Conservation (phyloP, 2,888 invertebrate species). For the Melieria omissa region DNA sequence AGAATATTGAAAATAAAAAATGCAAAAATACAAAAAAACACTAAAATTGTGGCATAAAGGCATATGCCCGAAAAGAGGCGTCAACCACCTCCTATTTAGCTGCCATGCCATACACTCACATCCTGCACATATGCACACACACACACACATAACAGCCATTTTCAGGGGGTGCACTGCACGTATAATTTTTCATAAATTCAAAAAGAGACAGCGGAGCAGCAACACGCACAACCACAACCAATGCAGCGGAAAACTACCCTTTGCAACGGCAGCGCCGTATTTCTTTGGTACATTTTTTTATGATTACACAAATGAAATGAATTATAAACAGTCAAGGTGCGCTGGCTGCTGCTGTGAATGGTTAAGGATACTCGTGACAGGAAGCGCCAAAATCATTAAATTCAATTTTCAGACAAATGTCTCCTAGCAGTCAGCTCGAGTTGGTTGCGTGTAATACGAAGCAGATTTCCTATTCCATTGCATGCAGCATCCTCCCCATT, state of each 20-base stretch:
- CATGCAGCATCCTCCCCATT: neutral
- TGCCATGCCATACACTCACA: conserved; percentile 47
- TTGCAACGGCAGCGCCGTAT: neutral
- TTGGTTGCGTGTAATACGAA: neutral
- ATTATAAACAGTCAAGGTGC: conserved; percentile 30
- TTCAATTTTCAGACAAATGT: conserved; percentile 7
- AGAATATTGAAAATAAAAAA: no score
- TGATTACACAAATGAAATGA: conserved; percentile 10
- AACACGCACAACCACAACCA: no score
- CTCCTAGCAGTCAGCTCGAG: neutral
- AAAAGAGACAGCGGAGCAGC: neutral
- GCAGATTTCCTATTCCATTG: neutral
- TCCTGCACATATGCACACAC: conserved; percentile 12
- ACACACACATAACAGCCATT: no score
- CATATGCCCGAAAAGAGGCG: conserved; percentile 46
- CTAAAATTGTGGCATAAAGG: conserved; percentile 11
- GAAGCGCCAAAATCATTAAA: conserved; percentile 18
- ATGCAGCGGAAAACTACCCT: conserved; percentile 17
- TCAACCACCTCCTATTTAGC: conserved; percentile 50
- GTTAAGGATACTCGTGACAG: conserved; percentile 9
- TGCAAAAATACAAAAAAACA: no score
- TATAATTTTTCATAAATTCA: conserved; percentile 23
- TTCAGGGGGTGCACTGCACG: conserved; percentile 26
- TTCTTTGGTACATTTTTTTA: neutral
- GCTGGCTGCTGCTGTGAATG: neutral